Base-by-base conservation (phyloP, 2,888 invertebrate species). In the Conchocele bisecta region DNA sequence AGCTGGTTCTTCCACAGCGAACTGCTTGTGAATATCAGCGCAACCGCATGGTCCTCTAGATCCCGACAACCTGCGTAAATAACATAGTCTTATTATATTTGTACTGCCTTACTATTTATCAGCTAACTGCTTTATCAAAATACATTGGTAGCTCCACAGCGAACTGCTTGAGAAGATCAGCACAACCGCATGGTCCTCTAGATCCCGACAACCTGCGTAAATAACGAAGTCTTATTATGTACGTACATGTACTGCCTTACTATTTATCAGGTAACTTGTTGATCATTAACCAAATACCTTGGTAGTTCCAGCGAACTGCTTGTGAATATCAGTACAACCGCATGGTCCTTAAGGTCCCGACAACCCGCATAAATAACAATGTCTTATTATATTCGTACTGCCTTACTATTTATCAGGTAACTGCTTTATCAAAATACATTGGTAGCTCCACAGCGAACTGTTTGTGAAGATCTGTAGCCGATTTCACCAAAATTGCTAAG, bases 31-130 rank as follows among this genome's bases (percentile, higher is more conserved):
- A 88, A 87, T 41, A 89, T 81, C 75, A 94, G 93, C 75, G 95
- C 93, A 78, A 95, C 93, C 70, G 94, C 93, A 88, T 94, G 92
- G 86, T 94, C 95, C 80, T 93, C 92, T 51, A 92, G 89, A 91
- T 95, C 95, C 81, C 93, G 92, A 86, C 94, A 94, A 81, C 95
- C 95, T 95, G 80, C n/a, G n/a, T n/a, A n/a, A n/a, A n/a, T n/a
- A n/a, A n/a, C n/a, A n/a, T n/a, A n/a, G n/a, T n/a, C n/a, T n/a
- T n/a, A n/a, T n/a, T n/a, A n/a, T n/a, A n/a, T n/a, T n/a, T n/a
- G n/a, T n/a, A n/a, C n/a, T n/a, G n/a, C n/a, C n/a, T n/a, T n/a
- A n/a, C n/a, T n/a, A n/a, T n/a, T n/a, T n/a, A n/a, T n/a, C n/a
- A n/a, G n/a, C n/a, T n/a, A n/a, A n/a, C n/a, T n/a, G n/a, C n/a